These are phyloP conservation scores for Sesia bembeciformis DNA, from an alignment of 2,888 invertebrate genomes.

Conservation along the genomic window DNA sequence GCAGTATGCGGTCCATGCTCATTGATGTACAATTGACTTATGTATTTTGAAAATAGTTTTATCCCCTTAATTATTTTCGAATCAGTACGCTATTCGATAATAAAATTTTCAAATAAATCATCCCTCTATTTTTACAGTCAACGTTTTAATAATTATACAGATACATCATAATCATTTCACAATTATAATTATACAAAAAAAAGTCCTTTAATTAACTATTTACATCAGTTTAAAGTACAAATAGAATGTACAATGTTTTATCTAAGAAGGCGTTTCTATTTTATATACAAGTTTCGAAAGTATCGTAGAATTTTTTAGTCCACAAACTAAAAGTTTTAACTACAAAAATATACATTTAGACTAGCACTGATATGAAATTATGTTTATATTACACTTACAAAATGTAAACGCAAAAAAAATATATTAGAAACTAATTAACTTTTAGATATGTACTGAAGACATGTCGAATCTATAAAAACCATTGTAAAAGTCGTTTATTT, in stretches of 20 bases:
- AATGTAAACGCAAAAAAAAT: too few species aligned
- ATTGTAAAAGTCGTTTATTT: slow-evolving; percentile 17
- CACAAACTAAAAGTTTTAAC: neutral
- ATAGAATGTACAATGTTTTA: slow-evolving; percentile 10
- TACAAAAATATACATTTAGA: neutral
- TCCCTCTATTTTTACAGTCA: neutral
- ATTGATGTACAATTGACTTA: too few species aligned
- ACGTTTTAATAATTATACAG: neutral
- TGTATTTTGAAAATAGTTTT: too few species aligned
- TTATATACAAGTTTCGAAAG: slow-evolving; percentile 16
- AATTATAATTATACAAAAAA: neutral
- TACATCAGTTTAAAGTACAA: slow-evolving; percentile 30
- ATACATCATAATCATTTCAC: neutral
- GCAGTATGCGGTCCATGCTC: too few species aligned
- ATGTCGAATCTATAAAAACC: slow-evolving; percentile 25
- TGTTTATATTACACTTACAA: neutral
- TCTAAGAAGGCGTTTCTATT: slow-evolving; percentile 66
- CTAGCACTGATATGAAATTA: neutral
- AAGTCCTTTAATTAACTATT: slow-evolving; percentile 14
- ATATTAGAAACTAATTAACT: neutral
- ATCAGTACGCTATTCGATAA: too few species aligned
- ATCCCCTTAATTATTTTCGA: too few species aligned
- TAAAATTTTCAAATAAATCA: too few species aligned
- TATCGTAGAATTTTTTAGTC: neutral
- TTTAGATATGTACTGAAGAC: slow-evolving; percentile 41